Percentiles rank a stretch among this genome's conserved stretches.
phyloP scores from a whole-genome alignment of 2,888 invertebrate species.

The Drosophila pseudotakahashii region DNA sequence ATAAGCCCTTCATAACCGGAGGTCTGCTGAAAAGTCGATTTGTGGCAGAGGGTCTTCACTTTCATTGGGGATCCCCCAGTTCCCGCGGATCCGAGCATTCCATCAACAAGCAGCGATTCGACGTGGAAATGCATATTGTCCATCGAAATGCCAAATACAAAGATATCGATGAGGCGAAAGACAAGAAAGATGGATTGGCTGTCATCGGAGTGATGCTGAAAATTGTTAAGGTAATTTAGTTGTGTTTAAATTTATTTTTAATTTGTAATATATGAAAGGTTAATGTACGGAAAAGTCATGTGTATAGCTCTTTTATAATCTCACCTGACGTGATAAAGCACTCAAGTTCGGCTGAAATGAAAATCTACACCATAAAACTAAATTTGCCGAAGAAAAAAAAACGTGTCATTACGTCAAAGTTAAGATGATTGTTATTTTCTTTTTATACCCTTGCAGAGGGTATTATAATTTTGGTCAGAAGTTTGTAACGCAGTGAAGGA shows the following conservation, averaged over 20 bases:
- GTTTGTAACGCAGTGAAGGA: no score
- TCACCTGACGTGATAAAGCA: constrained; percentile 5
- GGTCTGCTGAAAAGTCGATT: constrained; percentile 61
- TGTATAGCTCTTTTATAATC: not conserved
- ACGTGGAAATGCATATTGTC: constrained; percentile 88
- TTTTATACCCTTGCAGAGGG: no score
- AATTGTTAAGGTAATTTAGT: constrained; percentile 36
- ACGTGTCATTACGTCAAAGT: constrained; percentile 13
- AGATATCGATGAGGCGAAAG: constrained; percentile 85
- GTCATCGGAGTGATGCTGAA: constrained; percentile 87
- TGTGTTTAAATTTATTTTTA: not conserved
- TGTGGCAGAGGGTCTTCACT: constrained; percentile 82
- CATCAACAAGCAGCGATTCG: constrained; percentile 84
- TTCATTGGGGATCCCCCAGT: constrained; percentile 90
- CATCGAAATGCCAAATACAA: constrained; percentile 87
- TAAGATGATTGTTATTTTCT: not conserved
- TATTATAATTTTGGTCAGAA: no score
- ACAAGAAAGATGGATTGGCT: constrained; percentile 86
- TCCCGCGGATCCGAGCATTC: constrained; percentile 87
- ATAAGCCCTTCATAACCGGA: constrained; percentile 67
- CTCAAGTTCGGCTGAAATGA: not conserved
- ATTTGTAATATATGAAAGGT: no score
- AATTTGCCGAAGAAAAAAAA: not conserved
- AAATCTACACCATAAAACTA: not conserved
- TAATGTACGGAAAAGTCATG: not conserved